Evolutionary conservation across 2,797 vertebrate species (phyloP).

Genomic region (Salmo trutta): DNA sequence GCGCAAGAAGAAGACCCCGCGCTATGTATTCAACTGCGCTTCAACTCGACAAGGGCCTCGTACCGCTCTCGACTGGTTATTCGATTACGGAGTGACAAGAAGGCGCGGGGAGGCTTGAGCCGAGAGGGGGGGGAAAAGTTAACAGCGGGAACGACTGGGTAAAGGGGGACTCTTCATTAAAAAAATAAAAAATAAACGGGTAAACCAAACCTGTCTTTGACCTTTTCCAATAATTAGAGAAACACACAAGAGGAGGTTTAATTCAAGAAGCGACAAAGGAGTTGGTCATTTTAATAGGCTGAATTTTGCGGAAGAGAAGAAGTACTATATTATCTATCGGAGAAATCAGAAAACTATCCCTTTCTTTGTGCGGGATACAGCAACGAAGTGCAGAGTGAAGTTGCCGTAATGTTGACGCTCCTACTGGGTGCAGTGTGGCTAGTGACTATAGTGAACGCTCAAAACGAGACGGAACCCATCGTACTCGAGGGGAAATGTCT

Average conservation of each 20-base stretch:
- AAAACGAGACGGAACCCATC: conserved; percentile 97
- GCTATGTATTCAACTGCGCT: conserved; percentile 82
- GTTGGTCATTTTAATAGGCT: conserved; percentile 26
- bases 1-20: conserved; percentile 76
- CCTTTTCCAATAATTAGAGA: conserved; percentile 8
- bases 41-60: conserved; percentile 76
- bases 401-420: conserved; percentile 81
- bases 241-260: conserved; percentile 16
- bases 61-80: conserved; percentile 60
- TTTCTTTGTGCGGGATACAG: conserved; percentile 45
- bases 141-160: conserved; percentile 24
- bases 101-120: conserved; percentile 43
- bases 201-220: neutral
- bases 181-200: conserved; percentile 9
- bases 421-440: conserved; percentile 84
- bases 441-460: conserved; percentile 78
- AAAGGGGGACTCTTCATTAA: conserved; percentile 6
- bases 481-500: conserved; percentile 95
- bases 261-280: conserved; percentile 23
- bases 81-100: conserved; percentile 60
- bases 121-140: conserved; percentile 34
- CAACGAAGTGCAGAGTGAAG: conserved; percentile 52
- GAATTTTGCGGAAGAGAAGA: conserved; percentile 41
- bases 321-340: conserved; percentile 17
- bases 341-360: conserved; percentile 2